Conservation (phyloP, 2,888 invertebrate species). For the Ceraclea dissimilis region DNA sequence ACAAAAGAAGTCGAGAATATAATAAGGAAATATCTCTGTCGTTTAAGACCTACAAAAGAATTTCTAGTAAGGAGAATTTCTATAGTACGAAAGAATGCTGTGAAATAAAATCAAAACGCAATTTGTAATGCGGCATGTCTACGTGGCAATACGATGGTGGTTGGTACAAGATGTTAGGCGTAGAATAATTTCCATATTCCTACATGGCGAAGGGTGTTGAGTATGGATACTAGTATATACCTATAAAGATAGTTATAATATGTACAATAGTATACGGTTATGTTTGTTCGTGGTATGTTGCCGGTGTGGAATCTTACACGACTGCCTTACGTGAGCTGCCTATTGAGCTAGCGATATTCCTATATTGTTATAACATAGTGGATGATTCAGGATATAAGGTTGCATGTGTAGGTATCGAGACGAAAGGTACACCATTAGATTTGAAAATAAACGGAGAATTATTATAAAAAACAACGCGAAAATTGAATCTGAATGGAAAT, state of each 20-base stretch:
- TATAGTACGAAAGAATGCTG: neutral
- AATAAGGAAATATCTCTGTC: neutral
- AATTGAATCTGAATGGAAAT: no score
- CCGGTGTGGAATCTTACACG: neutral
- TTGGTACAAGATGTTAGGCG: neutral
- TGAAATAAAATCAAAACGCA: constrained; percentile 19
- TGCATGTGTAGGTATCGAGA: no score
- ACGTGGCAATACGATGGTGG: neutral
- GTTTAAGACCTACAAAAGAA: neutral
- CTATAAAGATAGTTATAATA: no score
- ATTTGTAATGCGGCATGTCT: constrained; percentile 17
- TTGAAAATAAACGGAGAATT: no score
- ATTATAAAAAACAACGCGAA: no score
- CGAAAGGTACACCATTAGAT: no score
- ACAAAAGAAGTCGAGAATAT: no score
- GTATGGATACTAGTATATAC: no score
- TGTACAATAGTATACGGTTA: no score
- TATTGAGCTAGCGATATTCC: neutral
- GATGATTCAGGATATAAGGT: no score
- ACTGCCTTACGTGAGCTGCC: neutral
- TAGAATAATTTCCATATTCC: neutral
- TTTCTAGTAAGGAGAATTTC: neutral
- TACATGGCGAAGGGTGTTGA: neutral
- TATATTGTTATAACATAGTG: no score
- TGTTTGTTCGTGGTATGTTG: no score